These are phyloP conservation scores for Brachirus orientalis DNA, from an alignment of 2,113 vertebrate species.

Conservation along the genomic window DNA sequence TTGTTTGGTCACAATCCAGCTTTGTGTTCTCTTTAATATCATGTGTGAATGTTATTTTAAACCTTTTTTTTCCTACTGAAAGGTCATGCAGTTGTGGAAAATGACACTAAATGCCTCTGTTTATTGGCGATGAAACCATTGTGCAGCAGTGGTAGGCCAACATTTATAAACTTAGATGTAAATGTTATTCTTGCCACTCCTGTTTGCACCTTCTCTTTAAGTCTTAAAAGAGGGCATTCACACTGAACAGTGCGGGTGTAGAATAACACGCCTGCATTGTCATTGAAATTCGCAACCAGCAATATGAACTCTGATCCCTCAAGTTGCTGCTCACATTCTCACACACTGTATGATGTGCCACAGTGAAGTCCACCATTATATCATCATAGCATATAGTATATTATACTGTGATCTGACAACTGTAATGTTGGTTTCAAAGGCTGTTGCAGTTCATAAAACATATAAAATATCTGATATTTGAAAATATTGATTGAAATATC, in stretches of 20 bases:
- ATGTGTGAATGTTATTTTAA: conserved; percentile 4
- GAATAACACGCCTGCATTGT: background rate
- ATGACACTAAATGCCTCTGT: background rate
- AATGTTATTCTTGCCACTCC: background rate
- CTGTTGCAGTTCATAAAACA: too few species aligned
- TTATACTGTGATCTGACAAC: too few species aligned
- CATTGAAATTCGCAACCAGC: background rate
- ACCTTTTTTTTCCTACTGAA: too few species aligned
- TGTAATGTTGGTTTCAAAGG: too few species aligned
- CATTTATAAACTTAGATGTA: background rate
- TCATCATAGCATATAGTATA: too few species aligned
- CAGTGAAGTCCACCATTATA: too few species aligned
- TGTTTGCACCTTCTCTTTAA: background rate
- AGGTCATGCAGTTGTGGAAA: background rate
- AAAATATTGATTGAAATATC: too few species aligned
- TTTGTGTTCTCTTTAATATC: background rate
- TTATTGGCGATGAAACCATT: background rate
- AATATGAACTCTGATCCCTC: background rate
- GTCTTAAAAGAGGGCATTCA: background rate
- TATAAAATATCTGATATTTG: too few species aligned
- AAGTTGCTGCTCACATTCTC: conserved; percentile 7
- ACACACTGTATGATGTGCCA: background rate
- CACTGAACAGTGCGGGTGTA: background rate
- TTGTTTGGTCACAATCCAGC: conserved; percentile 1
- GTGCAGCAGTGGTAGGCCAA: background rate